phyloP scores from a whole-genome alignment of 1,140 invertebrate genomes.

The Samia ricini region DNA sequence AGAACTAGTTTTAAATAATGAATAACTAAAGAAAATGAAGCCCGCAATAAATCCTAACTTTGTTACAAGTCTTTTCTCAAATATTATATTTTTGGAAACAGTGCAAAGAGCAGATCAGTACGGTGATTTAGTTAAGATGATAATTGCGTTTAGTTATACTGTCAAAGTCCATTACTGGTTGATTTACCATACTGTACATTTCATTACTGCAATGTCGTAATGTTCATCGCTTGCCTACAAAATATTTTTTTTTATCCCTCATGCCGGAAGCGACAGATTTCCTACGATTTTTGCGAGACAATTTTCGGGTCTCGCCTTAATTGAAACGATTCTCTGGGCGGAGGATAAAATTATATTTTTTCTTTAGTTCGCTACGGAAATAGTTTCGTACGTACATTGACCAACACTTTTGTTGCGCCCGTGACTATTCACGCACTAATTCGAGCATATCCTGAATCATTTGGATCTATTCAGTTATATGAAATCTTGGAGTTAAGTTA shows the following conservation, averaged over 20 bases:
- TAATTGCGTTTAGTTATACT: too few relatives aligned
- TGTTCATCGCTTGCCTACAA: slow-evolving; percentile 3
- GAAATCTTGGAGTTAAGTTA: too few relatives aligned
- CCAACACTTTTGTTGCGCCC: neutral
- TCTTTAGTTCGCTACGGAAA: neutral
- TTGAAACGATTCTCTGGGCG: neutral
- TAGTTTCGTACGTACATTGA: neutral
- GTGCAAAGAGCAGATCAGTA: too few relatives aligned
- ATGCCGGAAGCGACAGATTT: slow-evolving; percentile 6
- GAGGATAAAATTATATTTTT: neutral
- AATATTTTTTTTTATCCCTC: slow-evolving; percentile 6
- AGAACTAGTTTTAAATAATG: too few relatives aligned
- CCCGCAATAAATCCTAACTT: too few relatives aligned
- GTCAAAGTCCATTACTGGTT: neutral
- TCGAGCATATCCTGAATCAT: neutral
- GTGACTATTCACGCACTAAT: neutral
- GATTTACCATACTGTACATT: neutral
- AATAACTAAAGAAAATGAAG: too few relatives aligned
- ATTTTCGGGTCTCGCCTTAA: slow-evolving; percentile 6
- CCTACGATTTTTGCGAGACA: slow-evolving; percentile 8
- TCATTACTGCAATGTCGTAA: neutral
- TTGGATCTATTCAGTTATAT: neutral
- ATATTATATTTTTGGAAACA: too few relatives aligned
- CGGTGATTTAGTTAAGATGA: too few relatives aligned
- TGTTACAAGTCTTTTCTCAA: too few relatives aligned